These are phyloP conservation scores for Porites evermanni DNA, from an alignment of 92 coral and sea anemone species.

Conservation along the genomic window DNA sequence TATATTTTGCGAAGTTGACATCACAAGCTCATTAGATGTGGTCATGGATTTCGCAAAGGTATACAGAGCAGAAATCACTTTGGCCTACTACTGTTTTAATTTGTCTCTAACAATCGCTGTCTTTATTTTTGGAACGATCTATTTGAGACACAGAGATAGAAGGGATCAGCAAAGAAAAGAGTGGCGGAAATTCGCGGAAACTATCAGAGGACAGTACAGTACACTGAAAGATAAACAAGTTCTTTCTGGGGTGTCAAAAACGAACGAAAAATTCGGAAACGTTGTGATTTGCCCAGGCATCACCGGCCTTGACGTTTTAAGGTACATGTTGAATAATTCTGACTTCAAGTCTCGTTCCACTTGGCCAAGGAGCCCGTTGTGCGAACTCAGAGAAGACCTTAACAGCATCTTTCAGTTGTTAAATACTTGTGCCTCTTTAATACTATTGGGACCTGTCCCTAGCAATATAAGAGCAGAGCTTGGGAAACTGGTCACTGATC, in stretches of 20 bases:
- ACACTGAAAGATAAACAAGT: conserved; percentile 16
- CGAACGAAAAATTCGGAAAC: not conserved
- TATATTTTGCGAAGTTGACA: not conserved
- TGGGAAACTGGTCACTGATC: not conserved
- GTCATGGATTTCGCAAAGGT: conserved; percentile 13
- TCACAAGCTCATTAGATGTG: not conserved
- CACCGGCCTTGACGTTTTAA: conserved; percentile 31
- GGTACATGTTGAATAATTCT: conserved; percentile 2
- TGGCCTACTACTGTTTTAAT: conserved; percentile 4
- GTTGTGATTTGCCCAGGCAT: not conserved
- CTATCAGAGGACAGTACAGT: conserved; percentile 8
- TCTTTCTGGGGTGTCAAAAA: conserved; percentile 2
- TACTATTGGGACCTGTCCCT: not conserved
- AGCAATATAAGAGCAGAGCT: conserved; percentile 14
- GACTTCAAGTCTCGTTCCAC: not conserved
- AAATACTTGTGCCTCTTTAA: conserved; percentile 1
- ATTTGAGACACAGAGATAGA: conserved; percentile 8
- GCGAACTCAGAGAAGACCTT: conserved; percentile 15
- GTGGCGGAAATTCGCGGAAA: conserved; percentile 43
- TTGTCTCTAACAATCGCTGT: not conserved
- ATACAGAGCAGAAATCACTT: conserved; percentile 6
- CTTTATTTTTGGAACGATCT: conserved; percentile 13
- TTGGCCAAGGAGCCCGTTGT: not conserved
- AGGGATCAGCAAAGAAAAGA: conserved; percentile 16
- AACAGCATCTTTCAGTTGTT: conserved; percentile 7